Base-by-base conservation (phyloP, 2,113 vertebrate genomes). In the Hystrix brachyura region DNA sequence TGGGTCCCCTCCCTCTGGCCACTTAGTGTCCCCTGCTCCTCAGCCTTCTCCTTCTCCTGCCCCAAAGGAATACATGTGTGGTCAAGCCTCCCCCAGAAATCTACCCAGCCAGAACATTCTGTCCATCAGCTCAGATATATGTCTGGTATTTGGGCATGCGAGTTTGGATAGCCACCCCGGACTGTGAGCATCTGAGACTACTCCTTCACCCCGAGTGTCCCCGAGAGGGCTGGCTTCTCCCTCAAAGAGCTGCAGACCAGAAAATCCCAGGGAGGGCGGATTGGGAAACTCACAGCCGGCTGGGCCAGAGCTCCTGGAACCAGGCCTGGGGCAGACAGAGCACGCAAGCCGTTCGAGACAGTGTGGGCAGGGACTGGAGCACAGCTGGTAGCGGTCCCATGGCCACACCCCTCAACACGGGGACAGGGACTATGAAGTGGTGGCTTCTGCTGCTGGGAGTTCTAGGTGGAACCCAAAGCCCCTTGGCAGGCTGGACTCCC, bases 181-280 rank as follows among this genome's bases (percentile, higher is more conserved):
- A 76, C 34, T 1, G 0, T 19, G 48, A 79, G 34, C n/a, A 62
- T 48, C 53, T 34, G 43, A 94, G 80, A 34, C 34, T 51, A 43
- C n/a, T 86, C 76, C 94, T 67, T 81, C 65, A 55, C 27, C 51
- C 59, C 46, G 12, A 55, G 38, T 53, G 48, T 55, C 62, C 57
- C 43, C 13, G 34, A 57, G 79, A 48, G 59, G 29, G 38, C 10
- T 7, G 29, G 55, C 19, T 38, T 78, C 46, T 86, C 59, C 60
- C 76, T 92, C 65, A 90, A 96, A 95, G 13, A 34, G 60, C 34
- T 29, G 10, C 78, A 69, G 59, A 71, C 34, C 38, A 86, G 67
- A 78, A 91, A 89, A 48, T 72, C 84, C 82, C 55, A 29, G n/a
- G 53, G 62, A 90, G 3, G 48, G 18, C 27, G 0, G 0, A 57